Evolutionary conservation across 2,113 vertebrate genomes (phyloP).

Genomic region (Cephalopterus ornatus): DNA sequence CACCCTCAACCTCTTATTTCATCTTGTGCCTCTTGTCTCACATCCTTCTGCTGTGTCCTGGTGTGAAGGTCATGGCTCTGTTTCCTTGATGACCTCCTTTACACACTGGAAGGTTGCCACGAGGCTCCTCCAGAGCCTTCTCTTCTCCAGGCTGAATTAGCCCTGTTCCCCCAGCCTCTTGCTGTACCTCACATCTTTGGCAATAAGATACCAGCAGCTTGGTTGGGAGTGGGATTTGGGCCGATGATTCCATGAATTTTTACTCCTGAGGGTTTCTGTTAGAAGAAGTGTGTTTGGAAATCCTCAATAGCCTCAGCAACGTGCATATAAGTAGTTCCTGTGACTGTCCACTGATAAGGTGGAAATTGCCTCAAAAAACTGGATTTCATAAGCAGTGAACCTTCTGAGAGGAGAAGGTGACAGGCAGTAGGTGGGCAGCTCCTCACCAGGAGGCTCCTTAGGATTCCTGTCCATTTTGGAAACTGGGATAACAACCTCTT

Average conservation of each 20-base stretch:
- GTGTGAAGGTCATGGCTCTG: background rate
- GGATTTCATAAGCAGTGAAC: background rate
- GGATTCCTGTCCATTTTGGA: background rate
- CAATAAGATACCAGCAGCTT: background rate
- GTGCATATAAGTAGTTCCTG: background rate
- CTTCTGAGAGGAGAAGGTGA: background rate
- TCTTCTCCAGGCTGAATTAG: background rate
- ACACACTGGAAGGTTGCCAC: background rate
- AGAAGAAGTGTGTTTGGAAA: background rate
- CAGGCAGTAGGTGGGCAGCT: background rate
- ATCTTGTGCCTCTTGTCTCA: background rate
- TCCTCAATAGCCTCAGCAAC: background rate
- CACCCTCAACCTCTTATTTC: background rate
- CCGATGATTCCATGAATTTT: background rate
- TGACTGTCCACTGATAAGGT: background rate
- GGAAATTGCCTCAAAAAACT: background rate
- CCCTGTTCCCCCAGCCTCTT: background rate
- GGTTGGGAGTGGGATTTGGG: background rate
- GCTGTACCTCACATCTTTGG: background rate
- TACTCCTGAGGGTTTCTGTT: background rate
- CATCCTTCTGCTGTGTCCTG: background rate
- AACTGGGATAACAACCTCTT: rapidly evolving
- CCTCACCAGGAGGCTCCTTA: background rate
- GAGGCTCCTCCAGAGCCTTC: background rate
- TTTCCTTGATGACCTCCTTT: background rate